Evolutionary conservation across 1,140 invertebrate genomes (phyloP).

Genomic region (Drosophila triauraria): DNA sequence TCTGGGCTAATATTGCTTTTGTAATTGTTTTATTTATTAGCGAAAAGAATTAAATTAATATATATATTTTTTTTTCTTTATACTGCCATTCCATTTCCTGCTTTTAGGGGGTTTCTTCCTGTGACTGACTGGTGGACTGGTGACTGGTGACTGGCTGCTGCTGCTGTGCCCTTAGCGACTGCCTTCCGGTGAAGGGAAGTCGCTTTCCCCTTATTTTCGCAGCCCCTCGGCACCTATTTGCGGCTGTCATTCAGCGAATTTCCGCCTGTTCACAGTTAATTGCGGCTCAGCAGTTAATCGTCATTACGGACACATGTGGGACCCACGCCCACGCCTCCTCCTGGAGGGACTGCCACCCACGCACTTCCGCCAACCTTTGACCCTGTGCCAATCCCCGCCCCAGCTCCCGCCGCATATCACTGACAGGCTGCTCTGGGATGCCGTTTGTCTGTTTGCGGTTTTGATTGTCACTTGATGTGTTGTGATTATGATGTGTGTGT

Average conservation of each 20-base stretch:
- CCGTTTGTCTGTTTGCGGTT: conserved; percentile 82
- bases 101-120: conserved; percentile 2
- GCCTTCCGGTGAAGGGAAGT: conserved; percentile 26
- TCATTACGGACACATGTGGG: conserved; percentile 69
- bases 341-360: neutral
- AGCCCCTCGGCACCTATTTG: conserved; percentile 19
- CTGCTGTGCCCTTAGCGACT: conserved; percentile 8
- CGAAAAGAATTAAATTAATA: neutral
- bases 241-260: conserved; percentile 67
- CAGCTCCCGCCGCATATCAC: conserved; percentile 54
- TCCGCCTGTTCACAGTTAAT: conserved; percentile 82
- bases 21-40: neutral
- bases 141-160: neutral
- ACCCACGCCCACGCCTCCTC: neutral
- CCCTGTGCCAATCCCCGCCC: neutral
- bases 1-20: too few relatives aligned
- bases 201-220: conserved; percentile 5
- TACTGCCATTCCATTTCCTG: conserved; percentile 17
- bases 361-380: conserved; percentile 8
- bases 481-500: conserved; percentile 73
- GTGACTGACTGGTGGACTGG: neutral
- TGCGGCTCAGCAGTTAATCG: conserved; percentile 81
- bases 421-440: conserved; percentile 68
- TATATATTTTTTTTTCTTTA: neutral
- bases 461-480: conserved; percentile 83